phyloP scores from a whole-genome alignment of 1,140 invertebrate species.

The Caerostris darwini region DNA sequence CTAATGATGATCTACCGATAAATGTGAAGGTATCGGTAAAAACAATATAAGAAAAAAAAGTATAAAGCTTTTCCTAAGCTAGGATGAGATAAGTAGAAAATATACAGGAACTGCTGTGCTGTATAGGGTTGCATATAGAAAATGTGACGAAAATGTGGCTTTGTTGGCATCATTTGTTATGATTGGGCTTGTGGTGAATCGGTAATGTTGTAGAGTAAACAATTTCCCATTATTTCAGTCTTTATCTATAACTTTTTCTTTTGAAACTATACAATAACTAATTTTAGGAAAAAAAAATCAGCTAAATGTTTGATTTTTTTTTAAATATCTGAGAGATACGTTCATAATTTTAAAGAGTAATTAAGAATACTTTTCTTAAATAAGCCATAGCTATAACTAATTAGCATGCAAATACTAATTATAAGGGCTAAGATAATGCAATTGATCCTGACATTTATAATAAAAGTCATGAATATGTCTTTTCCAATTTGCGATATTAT shows the following conservation, averaged over 20 bases:
- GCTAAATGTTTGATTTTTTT: neutral
- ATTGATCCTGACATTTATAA: no score
- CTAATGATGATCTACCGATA: conserved; percentile 77
- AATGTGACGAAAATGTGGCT: conserved; percentile 5
- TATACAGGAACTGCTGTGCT: neutral
- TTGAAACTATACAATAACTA: neutral
- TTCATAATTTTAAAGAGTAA: no score
- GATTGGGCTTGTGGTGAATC: neutral
- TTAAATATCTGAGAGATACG: neutral
- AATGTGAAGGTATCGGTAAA: conserved; percentile 16
- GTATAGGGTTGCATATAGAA: neutral
- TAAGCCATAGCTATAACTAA: no score
- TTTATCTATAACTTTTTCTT: neutral
- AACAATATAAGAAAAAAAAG: neutral
- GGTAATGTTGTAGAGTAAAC: neutral
- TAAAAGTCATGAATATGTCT: no score
- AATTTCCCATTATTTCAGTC: neutral
- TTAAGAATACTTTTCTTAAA: no score
- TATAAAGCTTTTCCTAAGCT: neutral
- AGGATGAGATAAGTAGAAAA: neutral
- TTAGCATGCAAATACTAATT: no score
- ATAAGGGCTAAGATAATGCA: no score
- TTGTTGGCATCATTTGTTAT: neutral
- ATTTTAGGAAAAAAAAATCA: neutral
- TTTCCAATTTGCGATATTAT: no score